Conservation (phyloP, 1,140 invertebrate genomes). For the Nebria ingens region DNA sequence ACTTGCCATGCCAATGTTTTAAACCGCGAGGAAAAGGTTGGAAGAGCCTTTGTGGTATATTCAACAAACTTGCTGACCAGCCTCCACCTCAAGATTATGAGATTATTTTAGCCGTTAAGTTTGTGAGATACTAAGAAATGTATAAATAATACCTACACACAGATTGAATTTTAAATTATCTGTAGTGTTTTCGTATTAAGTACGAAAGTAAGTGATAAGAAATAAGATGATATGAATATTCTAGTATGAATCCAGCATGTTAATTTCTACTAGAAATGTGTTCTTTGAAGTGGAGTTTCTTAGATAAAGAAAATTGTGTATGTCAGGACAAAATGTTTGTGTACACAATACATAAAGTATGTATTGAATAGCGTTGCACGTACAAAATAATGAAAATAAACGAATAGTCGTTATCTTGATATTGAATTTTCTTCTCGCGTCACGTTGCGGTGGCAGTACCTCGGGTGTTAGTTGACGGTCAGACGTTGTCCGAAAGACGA, state of each 20-base stretch:
- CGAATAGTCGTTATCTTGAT: neutral
- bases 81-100: neutral
- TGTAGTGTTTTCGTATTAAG: too few relatives aligned
- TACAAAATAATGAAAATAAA: neutral
- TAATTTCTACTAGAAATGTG: too few relatives aligned
- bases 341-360: neutral
- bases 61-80: slow-evolving; percentile 1
- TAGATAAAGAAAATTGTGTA: too few relatives aligned
- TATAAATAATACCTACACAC: too few relatives aligned
- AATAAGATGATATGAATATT: too few relatives aligned
- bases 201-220: too few relatives aligned
- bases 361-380: neutral
- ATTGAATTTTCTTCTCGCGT: neutral
- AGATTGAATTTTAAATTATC: too few relatives aligned
- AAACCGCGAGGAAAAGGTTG: neutral
- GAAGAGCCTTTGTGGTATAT: neutral
- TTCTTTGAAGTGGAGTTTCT: too few relatives aligned
- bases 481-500: neutral
- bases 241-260: too few relatives aligned
- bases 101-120: too few relatives aligned
- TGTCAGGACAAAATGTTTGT: neutral
- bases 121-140: too few relatives aligned
- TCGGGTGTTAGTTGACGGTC: neutral
- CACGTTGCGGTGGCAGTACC: neutral
- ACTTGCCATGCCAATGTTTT: neutral